These are phyloP conservation scores for Nerophis ophidion DNA, from an alignment of 2,113 vertebrate species.

Conservation along the genomic window DNA sequence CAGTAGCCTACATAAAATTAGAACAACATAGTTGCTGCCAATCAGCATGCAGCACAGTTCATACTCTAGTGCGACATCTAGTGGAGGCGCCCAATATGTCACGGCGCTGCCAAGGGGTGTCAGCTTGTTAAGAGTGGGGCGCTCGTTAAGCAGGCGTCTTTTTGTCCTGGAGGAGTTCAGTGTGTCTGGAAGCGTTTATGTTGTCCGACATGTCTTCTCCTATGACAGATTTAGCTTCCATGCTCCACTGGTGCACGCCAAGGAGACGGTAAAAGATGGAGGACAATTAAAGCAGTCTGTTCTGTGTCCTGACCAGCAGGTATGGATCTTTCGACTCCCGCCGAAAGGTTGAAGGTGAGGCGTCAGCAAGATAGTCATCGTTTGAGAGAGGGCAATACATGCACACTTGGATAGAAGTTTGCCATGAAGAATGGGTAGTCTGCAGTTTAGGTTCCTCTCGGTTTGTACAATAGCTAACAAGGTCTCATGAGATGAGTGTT, in stretches of 20 bases:
- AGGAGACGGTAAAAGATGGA: constrained; percentile 2
- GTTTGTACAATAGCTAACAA: too few species aligned
- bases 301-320: neutral
- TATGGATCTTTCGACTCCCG: constrained; percentile 12
- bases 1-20: too few species aligned
- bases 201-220: neutral
- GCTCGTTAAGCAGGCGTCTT: neutral
- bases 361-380: neutral
- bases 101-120: too few species aligned
- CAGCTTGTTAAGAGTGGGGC: too few species aligned
- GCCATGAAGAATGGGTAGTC: too few species aligned
- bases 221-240: constrained; percentile 15
- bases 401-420: neutral
- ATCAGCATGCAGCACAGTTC: too few species aligned
- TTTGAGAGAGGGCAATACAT: constrained; percentile 1
- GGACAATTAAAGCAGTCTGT: constrained; percentile 2
- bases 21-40: too few species aligned
- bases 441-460: too few species aligned
- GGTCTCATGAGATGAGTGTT: too few species aligned
- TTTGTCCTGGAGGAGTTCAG: neutral
- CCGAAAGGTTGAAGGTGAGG: constrained; percentile 19
- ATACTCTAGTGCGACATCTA: too few species aligned
- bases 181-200: constrained; percentile 34
- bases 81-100: too few species aligned
- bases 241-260: constrained; percentile 4